Evolutionary conservation across 2,113 vertebrate genomes (phyloP), one percentile per base, ranked within the genome.

Genomic region (Quiscalus mexicanus): DNA sequence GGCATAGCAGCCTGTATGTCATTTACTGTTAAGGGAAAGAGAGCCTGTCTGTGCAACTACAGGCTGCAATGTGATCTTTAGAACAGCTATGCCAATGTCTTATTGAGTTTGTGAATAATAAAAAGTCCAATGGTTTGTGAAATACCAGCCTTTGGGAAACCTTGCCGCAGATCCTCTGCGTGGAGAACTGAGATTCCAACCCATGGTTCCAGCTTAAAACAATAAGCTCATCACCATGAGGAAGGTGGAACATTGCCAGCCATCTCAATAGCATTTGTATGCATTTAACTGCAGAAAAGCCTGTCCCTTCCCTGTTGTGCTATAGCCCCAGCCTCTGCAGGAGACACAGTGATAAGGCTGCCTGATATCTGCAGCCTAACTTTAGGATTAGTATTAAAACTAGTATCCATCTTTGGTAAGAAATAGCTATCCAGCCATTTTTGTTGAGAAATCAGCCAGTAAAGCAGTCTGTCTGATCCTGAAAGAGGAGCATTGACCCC

Each of bases 231-330:
- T 75, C 39, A 10, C 7, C 35, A 25, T 23, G 44, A 84, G 24
- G 25, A 53, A n/a, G 59, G 12, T 39, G 17, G 3, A 62, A 62
- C 11, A 62, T 39, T 37, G 31, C 45, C 30, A 80, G 21, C 10
- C 45, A 27, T 71, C 85, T 49, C 73, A 59, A 35, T 12, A 64
- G 11, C 15, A 63, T 55, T 49, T 74, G n/a, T 20, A 42, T 8
- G 18, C 10, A 28, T 22, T 16, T n/a, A 44, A 41, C 39, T 77
- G 30, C 39, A 75, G 49, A 16, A 75, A 91, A 41, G 3, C 11
- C 47, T 83, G 37, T 65, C 39, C 5, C 14, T 14, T 68, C 33
- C 5, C 33, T 0, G 0, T 21, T 59, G 9, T 27, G 21, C 52
- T 33, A 17, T 14, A 44, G 37, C 22, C 11, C 35, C 37, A 20